Evolutionary conservation across 1,140 invertebrate genomes (phyloP).

Genomic region (Ceratina japonica): DNA sequence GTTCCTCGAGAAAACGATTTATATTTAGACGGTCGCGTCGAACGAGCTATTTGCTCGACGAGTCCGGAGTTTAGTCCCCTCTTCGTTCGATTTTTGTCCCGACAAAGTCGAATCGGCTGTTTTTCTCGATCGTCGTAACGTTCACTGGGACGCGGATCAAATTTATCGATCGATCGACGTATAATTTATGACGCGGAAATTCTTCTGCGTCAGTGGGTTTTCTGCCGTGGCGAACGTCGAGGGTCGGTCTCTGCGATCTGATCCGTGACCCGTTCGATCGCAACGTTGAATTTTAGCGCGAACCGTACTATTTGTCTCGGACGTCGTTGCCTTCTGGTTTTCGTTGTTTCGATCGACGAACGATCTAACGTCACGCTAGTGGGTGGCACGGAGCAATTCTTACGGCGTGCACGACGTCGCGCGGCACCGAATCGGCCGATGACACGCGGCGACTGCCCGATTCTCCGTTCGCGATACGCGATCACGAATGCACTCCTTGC

Average conservation of each 20-base stretch:
- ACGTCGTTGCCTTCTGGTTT: slow-evolving; percentile 9
- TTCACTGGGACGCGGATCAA: too few species aligned
- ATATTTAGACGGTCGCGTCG: slow-evolving; percentile 27
- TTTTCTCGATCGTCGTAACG: too few species aligned
- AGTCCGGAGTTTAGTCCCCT: slow-evolving; percentile 9
- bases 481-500: not conserved
- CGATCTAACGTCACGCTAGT: slow-evolving; percentile 54
- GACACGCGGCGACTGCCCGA: slow-evolving; percentile 14
- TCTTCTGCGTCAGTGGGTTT: too few species aligned
- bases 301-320: not conserved
- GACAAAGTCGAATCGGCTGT: too few species aligned
- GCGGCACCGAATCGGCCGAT: slow-evolving; percentile 33
- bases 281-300: not conserved
- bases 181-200: too few species aligned
- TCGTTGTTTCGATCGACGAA: slow-evolving; percentile 52
- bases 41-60: slow-evolving; percentile 15
- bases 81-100: too few species aligned
- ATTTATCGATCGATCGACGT: too few species aligned
- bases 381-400: slow-evolving; percentile 27
- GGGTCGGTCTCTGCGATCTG: not conserved
- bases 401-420: slow-evolving; percentile 24
- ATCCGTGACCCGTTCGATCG: not conserved
- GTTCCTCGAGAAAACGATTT: slow-evolving; percentile 30
- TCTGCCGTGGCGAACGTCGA: too few species aligned
- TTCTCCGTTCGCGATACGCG: not conserved